Percentiles rank a stretch among this genome's conserved stretches.
These are phyloP conservation scores for Limenitis camilla DNA, from an alignment of 2,888 invertebrate genomes.

Conservation along the genomic window DNA sequence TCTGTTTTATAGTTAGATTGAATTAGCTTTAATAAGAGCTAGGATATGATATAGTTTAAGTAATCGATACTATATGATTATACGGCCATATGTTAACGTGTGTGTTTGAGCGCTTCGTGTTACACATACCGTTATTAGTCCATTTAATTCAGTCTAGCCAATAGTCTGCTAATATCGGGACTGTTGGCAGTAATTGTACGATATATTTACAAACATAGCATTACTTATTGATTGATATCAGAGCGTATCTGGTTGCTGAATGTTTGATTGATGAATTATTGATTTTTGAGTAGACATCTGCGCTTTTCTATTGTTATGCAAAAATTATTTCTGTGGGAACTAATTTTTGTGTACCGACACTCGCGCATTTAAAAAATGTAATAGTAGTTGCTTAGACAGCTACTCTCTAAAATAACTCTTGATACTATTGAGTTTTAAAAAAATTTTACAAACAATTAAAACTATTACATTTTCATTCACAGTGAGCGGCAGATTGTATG, in stretches of 20 bases:
- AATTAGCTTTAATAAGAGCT: neutral
- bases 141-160: slow-evolving; percentile 29
- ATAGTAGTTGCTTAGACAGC: neutral
- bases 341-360: neutral
- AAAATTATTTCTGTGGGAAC: slow-evolving; percentile 4
- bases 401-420: neutral
- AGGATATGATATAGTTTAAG: slow-evolving; percentile 37
- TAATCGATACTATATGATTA: slow-evolving; percentile 45
- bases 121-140: slow-evolving; percentile 54
- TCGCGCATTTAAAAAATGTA: slow-evolving; percentile 13
- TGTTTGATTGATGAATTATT: slow-evolving; percentile 12
- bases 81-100: slow-evolving; percentile 64
- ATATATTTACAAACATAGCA: too few relatives aligned
- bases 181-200: too few relatives aligned
- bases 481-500: too few relatives aligned
- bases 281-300: slow-evolving; percentile 11
- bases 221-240: too few relatives aligned
- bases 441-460: too few relatives aligned
- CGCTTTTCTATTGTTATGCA: slow-evolving; percentile 10
- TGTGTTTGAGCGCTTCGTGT: slow-evolving; percentile 54
- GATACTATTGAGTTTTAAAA: too few relatives aligned
- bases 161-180: too few relatives aligned
- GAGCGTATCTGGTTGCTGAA: neutral
- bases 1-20: neutral
- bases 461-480: too few relatives aligned